Evolutionary conservation across 1,140 invertebrate species (phyloP).

Genomic region (Gryllus bimaculatus): DNA sequence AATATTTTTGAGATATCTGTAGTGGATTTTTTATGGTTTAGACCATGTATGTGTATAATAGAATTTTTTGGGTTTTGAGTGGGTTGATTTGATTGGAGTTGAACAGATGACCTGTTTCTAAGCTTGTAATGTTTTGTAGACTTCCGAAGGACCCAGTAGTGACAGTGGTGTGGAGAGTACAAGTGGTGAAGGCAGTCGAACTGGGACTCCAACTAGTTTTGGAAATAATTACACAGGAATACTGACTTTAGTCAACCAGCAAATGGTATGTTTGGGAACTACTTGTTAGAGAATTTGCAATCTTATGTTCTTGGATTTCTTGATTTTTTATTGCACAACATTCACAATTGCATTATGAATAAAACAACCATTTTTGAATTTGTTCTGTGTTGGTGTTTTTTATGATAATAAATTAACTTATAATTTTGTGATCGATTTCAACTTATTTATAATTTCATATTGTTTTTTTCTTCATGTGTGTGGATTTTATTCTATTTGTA

Average conservation of each 20-base stretch:
- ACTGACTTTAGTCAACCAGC: slow-evolving; percentile 33
- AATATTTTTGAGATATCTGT: no score
- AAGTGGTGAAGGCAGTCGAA: slow-evolving; percentile 16
- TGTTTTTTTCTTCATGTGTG: slow-evolving; percentile 10
- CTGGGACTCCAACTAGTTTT: slow-evolving; percentile 17
- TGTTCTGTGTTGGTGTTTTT: background rate
- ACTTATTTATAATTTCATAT: background rate
- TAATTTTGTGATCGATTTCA: background rate
- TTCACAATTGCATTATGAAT: no score
- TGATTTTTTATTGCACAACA: no score
- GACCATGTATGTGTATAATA: no score
- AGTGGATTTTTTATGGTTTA: no score
- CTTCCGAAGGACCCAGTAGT: slow-evolving; percentile 16
- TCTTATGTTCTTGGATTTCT: no score
- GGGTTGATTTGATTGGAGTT: no score
- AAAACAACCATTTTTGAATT: no score
- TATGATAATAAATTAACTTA: background rate
- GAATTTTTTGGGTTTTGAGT: no score
- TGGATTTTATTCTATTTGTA: background rate
- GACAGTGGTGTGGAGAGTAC: slow-evolving; percentile 22
- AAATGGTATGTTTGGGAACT: slow-evolving; percentile 27
- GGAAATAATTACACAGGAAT: slow-evolving; percentile 30
- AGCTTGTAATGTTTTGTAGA: no score
- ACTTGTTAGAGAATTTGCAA: no score
- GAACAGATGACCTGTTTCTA: no score